phyloP scores from a whole-genome alignment of 2,797 vertebrate genomes.

The Microctenopoma steveboyesi region DNA sequence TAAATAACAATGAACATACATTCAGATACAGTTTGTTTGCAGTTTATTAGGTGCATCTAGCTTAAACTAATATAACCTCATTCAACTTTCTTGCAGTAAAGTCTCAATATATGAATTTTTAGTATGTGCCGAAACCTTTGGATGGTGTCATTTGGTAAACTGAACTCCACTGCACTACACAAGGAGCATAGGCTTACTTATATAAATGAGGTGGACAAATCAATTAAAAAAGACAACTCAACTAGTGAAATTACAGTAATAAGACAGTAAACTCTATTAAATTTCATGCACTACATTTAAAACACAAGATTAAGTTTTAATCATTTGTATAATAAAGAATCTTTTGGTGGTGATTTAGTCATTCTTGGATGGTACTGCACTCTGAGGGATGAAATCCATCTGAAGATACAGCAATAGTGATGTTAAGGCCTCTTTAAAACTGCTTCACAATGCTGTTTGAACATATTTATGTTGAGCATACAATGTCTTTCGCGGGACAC shows the following conservation, averaged over 20 bases:
- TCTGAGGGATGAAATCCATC: constrained; percentile 4
- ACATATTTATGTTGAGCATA: constrained; percentile 1
- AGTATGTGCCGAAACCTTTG: neutral
- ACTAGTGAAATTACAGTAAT: constrained; percentile 3
- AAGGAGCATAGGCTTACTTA: neutral
- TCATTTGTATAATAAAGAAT: constrained; percentile 15
- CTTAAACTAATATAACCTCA: neutral
- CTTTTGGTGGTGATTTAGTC: neutral
- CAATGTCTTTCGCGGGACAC: constrained; percentile 2
- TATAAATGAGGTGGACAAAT: constrained; percentile 1
- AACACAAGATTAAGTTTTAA: neutral
- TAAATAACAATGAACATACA: neutral
- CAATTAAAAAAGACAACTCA: neutral
- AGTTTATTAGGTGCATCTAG: neutral
- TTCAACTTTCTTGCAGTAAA: no score
- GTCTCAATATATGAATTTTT: neutral
- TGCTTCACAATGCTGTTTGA: constrained; percentile 37
- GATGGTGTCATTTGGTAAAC: neutral
- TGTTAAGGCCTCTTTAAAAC: constrained; percentile 43
- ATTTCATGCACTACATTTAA: neutral
- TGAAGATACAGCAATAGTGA: constrained; percentile 9
- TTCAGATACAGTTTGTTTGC: neutral
- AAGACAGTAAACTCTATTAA: constrained; percentile 10
- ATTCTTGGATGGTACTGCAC: neutral
- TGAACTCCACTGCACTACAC: neutral